Evolutionary conservation across 2,888 invertebrate species (phyloP).

Genomic region (Hybos culiciformis): DNA sequence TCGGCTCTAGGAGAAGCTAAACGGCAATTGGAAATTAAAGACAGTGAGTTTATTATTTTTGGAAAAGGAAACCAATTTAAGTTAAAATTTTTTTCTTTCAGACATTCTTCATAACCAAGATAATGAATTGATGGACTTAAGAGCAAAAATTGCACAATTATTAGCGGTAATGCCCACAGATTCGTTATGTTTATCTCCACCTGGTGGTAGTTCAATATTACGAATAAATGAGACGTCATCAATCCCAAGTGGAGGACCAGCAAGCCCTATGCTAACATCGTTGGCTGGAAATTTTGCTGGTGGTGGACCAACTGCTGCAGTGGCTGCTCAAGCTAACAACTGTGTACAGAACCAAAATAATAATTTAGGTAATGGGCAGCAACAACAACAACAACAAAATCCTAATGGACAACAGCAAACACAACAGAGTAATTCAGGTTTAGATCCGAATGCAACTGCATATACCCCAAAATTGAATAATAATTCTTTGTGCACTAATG

Average conservation of each 20-base stretch:
- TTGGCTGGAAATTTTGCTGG: slow-evolving; percentile 7
- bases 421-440: slow-evolving; percentile 39
- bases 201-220: slow-evolving; percentile 44
- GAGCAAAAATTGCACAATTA: slow-evolving; percentile 82
- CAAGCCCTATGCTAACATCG: slow-evolving; percentile 32
- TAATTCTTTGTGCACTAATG: slow-evolving; percentile 23
- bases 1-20: slow-evolving; percentile 93
- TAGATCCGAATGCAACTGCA: slow-evolving; percentile 84
- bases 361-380: slow-evolving; percentile 14
- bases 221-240: slow-evolving; percentile 41
- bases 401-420: slow-evolving; percentile 14
- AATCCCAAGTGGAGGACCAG: slow-evolving; percentile 32
- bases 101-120: slow-evolving; percentile 72
- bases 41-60: slow-evolving; percentile 42
- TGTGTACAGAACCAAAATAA: slow-evolving; percentile 15
- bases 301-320: too few relatives aligned
- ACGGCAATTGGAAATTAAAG: slow-evolving; percentile 73
- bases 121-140: slow-evolving; percentile 81
- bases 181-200: slow-evolving; percentile 43
- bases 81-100: slow-evolving; percentile 28
- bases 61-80: not conserved
- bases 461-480: slow-evolving; percentile 84
- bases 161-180: slow-evolving; percentile 72
- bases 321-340: slow-evolving; percentile 11
- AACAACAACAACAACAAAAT: slow-evolving; percentile 16